Percentiles rank a stretch among this genome's conserved stretches.
phyloP scores from a whole-genome alignment of 2,113 vertebrate genomes.

The Corapipo altera region DNA sequence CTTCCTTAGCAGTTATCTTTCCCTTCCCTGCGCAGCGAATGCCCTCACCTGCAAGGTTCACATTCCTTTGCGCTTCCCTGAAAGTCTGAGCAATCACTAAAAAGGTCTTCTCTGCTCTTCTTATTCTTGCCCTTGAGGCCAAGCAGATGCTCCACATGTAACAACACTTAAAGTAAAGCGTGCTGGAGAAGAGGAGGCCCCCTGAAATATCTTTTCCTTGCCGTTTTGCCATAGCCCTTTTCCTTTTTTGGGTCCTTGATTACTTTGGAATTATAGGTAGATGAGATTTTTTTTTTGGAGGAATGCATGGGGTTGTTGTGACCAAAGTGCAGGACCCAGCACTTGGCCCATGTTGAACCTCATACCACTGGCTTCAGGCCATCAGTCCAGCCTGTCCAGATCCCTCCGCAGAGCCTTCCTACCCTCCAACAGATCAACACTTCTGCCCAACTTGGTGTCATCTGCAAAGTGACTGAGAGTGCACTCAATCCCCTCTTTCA shows the following conservation, averaged over 20 bases:
- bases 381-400: not conserved
- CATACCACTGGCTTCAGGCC: not conserved
- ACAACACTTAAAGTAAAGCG: no score
- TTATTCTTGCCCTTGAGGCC: not conserved
- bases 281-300: not conserved
- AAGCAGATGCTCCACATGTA: not conserved
- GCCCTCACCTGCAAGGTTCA: not conserved
- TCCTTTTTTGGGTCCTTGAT: not conserved
- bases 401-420: not conserved
- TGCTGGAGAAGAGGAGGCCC: not conserved
- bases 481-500: not conserved
- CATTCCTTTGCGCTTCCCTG: not conserved
- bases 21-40: not conserved
- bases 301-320: not conserved
- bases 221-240: not conserved
- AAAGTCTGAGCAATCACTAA: not conserved
- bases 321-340: not conserved
- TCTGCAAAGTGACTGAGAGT: not conserved
- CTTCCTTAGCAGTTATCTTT: not conserved
- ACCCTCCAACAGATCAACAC: not conserved
- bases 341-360: not conserved
- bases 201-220: not conserved
- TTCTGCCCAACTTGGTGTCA: not conserved
- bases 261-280: not conserved
- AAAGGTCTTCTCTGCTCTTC: not conserved